These are phyloP conservation scores for Tuta absoluta DNA, from an alignment of 2,888 invertebrate species.

Conservation along the genomic window DNA sequence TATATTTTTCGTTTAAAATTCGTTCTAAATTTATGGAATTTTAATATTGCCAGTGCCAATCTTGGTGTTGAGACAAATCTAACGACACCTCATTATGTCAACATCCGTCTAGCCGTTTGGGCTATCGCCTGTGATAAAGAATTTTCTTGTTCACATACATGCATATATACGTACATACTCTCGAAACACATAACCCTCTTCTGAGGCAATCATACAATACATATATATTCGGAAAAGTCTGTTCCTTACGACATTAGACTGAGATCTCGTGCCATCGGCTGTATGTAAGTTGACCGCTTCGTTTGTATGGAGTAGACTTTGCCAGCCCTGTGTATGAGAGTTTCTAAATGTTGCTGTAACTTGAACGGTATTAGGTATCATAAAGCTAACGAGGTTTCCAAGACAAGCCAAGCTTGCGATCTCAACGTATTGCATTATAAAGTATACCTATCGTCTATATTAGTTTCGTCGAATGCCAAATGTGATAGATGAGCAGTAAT, in stretches of 20 bases:
- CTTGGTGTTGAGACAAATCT: no score
- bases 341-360: neutral
- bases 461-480: slow-evolving; percentile 12
- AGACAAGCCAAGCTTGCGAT: slow-evolving; percentile 7
- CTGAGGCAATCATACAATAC: no score
- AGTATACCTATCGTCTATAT: neutral
- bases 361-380: neutral
- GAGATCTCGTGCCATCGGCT: neutral
- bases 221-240: neutral
- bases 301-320: neutral
- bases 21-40: no score
- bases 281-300: neutral
- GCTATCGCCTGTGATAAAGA: no score
- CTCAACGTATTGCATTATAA: neutral
- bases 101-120: no score
- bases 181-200: no score
- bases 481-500: slow-evolving; percentile 20
- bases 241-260: neutral
- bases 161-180: no score
- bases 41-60: no score
- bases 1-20: no score
- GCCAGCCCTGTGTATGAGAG: neutral
- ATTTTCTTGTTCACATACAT: no score
- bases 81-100: no score
- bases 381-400: neutral